Evolutionary conservation across 2,113 vertebrate genomes (phyloP).

Genomic region (Megalops atlanticus): DNA sequence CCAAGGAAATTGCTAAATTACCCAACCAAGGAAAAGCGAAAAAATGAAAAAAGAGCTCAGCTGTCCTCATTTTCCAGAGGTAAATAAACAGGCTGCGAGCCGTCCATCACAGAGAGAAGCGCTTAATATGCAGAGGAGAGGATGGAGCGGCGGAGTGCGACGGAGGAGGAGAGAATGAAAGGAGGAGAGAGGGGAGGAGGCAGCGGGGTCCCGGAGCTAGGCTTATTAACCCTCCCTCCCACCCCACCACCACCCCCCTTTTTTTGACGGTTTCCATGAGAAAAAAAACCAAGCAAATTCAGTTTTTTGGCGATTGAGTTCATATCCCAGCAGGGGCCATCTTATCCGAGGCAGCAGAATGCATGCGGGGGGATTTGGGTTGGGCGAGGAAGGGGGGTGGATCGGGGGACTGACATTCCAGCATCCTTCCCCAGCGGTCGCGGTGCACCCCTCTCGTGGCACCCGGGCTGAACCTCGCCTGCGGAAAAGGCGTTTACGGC

Average conservation of each 20-base stretch:
- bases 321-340: slow-evolving; percentile 32
- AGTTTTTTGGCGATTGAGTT: slow-evolving; percentile 21
- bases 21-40: neutral
- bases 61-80: neutral
- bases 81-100: neutral
- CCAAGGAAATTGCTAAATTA: neutral
- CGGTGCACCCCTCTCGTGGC: no score
- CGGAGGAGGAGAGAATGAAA: neutral
- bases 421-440: neutral
- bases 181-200: slow-evolving; percentile 43
- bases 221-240: no score
- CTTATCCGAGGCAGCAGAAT: slow-evolving; percentile 31
- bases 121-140: neutral
- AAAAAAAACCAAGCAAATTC: neutral
- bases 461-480: no score
- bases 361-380: neutral
- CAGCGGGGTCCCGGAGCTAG: slow-evolving; percentile 33
- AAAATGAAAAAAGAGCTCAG: neutral
- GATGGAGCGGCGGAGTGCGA: neutral
- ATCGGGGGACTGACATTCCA: neutral
- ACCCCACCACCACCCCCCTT: no score
- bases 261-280: slow-evolving; percentile 39
- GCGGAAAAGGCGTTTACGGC: neutral
- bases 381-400: neutral
- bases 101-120: neutral